Evolutionary conservation across 2,113 vertebrate genomes (phyloP).

Genomic region (Pheucticus melanocephalus): DNA sequence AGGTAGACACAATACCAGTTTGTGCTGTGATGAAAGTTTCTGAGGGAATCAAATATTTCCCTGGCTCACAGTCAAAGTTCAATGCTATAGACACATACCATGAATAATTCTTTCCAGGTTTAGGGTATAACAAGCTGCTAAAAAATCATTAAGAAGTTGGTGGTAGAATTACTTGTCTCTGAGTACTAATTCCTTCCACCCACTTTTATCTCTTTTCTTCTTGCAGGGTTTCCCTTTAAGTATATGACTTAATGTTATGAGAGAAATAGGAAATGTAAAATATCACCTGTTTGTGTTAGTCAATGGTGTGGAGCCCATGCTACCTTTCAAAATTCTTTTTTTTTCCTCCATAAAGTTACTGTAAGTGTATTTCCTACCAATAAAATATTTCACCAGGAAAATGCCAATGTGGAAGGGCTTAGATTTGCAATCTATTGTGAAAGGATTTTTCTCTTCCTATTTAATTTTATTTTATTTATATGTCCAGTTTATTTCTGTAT

Average conservation of each 20-base stretch:
- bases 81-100: not conserved
- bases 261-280: not conserved
- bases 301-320: not conserved
- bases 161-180: not conserved
- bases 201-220: not conserved
- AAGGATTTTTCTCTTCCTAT: not conserved
- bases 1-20: not conserved
- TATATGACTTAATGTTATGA: not conserved
- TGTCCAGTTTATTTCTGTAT: not conserved
- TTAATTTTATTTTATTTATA: not conserved
- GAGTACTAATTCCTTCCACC: not conserved
- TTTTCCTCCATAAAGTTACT: not conserved
- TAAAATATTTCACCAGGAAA: not conserved
- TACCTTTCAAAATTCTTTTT: not conserved
- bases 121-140: not conserved
- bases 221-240: not conserved
- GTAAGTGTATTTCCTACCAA: not conserved
- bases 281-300: not conserved
- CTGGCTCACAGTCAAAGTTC: not conserved
- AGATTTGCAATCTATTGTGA: not conserved
- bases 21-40: not conserved
- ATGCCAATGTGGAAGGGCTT: not conserved
- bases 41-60: not conserved
- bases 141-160: not conserved
- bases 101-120: constrained; percentile 25